Base-by-base conservation (phyloP, 2,888 invertebrate species). In the Drosophila hamatofila region DNA sequence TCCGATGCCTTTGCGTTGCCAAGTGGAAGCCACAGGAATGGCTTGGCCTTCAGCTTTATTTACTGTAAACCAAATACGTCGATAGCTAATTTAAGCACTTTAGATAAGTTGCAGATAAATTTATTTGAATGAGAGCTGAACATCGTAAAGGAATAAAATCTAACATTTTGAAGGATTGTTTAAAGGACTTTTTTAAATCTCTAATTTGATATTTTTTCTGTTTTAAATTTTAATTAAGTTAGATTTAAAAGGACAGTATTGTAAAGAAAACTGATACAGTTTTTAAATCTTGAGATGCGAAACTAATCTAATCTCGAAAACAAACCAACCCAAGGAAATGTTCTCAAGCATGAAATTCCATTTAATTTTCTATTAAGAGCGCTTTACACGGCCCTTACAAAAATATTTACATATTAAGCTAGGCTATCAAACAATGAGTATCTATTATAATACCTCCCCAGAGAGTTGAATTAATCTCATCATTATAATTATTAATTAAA, bases 401-500 rank as follows among this genome's bases (percentile, higher is more conserved):
- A 8, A 49, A 21, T 27, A 21, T 42, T 3, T 37, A 23, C 11
- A 27, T 48, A 39, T 14, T 18, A n/a, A 41, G 11, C 37, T 37
- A 11, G 25, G 12, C 39, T n/a, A 33, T 52, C n/a, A 39, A 33
- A 54, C 25, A 42, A 33, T 12, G 41, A 41, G 27, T 25, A 49
- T 39, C 27, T 52, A 27, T 27, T 25, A 2, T 39, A 33, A 51
- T 21, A 23, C 39, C 6, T 8, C 12, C 12, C 41, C 18, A 11
- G 12, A 18, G 3, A 59, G 52, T 30, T 52, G 48, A n/a, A 27
- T 54, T 57, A 64, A 75, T 52, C 44, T 21, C 16, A 14, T 44
- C 46, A 71, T 76, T 59, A 44, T 11, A 64, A 61, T 58, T 61
- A 51, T 58, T 60, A 79, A 77, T 78, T 78, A 70, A 65, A 49